phyloP scores from a whole-genome alignment of 2,113 vertebrate species.

The Benitochromis conjunctus region DNA sequence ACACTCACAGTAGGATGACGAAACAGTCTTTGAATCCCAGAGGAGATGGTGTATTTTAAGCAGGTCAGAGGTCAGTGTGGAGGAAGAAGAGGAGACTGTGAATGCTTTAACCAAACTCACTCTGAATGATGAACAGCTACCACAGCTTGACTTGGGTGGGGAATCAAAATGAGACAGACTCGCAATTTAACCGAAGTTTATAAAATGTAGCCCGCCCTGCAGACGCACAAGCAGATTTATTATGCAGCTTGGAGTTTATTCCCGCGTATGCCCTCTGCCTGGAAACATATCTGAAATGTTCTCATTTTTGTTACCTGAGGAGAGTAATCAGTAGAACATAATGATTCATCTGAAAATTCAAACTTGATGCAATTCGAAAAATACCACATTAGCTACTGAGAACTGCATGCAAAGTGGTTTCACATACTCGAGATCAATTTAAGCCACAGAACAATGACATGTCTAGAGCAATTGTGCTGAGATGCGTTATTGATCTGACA shows the following conservation, averaged over 20 bases:
- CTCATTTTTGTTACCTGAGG: background rate
- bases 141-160: background rate
- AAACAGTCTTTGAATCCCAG: background rate
- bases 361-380: background rate
- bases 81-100: background rate
- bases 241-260: background rate
- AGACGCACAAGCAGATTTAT: background rate
- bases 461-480: background rate
- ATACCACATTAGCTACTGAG: background rate
- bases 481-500: background rate
- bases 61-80: constrained; percentile 12
- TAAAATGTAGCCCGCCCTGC: background rate
- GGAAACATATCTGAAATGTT: background rate
- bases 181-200: background rate
- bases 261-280: background rate
- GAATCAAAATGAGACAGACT: background rate
- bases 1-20: background rate
- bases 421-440: background rate
- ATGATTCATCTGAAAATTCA: background rate
- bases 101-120: constrained; percentile 1
- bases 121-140: constrained; percentile 25
- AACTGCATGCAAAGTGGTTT: background rate
- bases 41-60: background rate
- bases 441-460: background rate
- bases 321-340: background rate